A percentile compares a stretch with the other conserved stretches of the same genome.
phyloP scores from a whole-genome alignment of 2,113 vertebrate genomes.

The Sinocyclocheilus anophthalmus region DNA sequence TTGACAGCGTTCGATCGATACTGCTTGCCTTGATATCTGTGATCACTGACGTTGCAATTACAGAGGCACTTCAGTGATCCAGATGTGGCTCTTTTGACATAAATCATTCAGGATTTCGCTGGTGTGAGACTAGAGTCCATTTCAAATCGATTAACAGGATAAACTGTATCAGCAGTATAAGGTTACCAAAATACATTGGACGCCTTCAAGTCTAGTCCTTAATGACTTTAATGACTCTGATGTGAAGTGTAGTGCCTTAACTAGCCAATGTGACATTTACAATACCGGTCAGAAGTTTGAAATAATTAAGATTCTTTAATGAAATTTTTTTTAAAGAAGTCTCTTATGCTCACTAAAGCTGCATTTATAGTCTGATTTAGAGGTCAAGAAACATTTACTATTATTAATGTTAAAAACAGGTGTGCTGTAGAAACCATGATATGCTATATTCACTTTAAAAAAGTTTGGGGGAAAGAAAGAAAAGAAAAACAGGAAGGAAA shows the following conservation, averaged over 20 bases:
- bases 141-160: not conserved
- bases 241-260: not conserved
- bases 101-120: slow-evolving; percentile 34
- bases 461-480: not conserved
- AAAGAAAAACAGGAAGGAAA: not conserved
- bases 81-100: slow-evolving; percentile 13
- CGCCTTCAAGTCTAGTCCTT: not conserved
- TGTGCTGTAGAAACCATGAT: not conserved
- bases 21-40: slow-evolving; percentile 36
- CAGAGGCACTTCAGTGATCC: slow-evolving; percentile 13
- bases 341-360: too few relatives aligned
- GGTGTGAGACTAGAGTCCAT: slow-evolving; percentile 5
- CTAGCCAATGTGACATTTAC: not conserved
- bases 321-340: too few relatives aligned
- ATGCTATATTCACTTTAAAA: not conserved
- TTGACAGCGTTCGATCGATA: slow-evolving; percentile 42
- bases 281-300: not conserved
- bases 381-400: not conserved
- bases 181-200: not conserved
- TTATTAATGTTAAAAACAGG: not conserved
- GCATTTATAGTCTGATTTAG: too few relatives aligned
- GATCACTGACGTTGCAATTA: slow-evolving; percentile 45
- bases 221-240: not conserved
- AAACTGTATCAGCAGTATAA: slow-evolving; percentile 3
- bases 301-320: not conserved